Percentiles rank a stretch among this genome's conserved stretches.
phyloP scores from a whole-genome alignment of 2,797 vertebrate genomes.

The Tapera naevia region DNA sequence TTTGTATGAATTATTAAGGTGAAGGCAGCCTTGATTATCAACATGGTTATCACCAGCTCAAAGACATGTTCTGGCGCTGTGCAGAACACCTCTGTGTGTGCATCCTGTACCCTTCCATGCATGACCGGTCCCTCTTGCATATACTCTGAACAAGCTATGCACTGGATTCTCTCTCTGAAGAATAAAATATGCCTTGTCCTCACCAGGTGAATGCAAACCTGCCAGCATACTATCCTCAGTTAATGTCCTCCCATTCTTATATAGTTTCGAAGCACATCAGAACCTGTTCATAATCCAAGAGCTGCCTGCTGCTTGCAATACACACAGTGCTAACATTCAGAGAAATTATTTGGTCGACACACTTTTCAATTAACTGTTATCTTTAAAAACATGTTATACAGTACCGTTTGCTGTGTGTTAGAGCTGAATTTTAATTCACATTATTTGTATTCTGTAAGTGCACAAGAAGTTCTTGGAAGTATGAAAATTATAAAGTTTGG shows the following conservation, averaged over 20 bases:
- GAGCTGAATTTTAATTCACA: neutral
- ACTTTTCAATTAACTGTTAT: neutral
- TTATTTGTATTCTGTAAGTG: neutral
- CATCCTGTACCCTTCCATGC: neutral
- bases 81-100: neutral
- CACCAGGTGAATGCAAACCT: neutral
- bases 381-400: neutral
- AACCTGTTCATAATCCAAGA: neutral
- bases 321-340: neutral
- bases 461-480: neutral
- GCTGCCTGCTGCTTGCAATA: neutral
- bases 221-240: neutral
- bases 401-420: neutral
- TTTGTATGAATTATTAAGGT: neutral
- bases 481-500: neutral
- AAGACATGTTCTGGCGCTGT: neutral
- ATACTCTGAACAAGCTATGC: too few relatives aligned
- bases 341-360: neutral
- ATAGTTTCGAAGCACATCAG: neutral
- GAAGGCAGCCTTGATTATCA: neutral
- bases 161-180: neutral
- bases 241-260: neutral
- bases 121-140: fast-evolving
- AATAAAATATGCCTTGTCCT: neutral
- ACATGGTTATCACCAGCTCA: neutral